Percentiles rank a stretch among this genome's conserved stretches.
Evolutionary conservation across 2,797 vertebrate species (phyloP).

Genomic region (Molothrus ater): DNA sequence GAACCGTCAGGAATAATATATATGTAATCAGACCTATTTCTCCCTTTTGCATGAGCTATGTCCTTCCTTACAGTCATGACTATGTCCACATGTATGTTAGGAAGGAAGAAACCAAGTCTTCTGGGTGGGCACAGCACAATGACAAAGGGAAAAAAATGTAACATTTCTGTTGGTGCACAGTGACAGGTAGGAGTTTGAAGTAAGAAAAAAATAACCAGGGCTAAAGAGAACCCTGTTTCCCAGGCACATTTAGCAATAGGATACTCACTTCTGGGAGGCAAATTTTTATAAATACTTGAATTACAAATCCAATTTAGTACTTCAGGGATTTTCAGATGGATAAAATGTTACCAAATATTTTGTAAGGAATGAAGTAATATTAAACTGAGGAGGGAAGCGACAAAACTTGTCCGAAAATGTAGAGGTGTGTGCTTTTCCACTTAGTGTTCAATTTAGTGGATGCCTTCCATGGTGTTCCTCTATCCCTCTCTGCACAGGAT

Average conservation of each 20-base stretch:
- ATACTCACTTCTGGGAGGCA: neutral
- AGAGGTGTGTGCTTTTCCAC: neutral
- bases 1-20: neutral
- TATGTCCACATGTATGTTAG: rapidly evolving
- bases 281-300: neutral
- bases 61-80: neutral
- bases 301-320: neutral
- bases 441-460: neutral
- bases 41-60: neutral
- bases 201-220: neutral
- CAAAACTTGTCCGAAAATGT: neutral
- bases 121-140: neutral
- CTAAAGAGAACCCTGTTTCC: neutral
- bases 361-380: neutral
- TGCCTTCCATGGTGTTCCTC: neutral
- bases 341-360: neutral
- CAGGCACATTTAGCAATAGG: neutral
- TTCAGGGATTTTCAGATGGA: neutral
- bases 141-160: neutral
- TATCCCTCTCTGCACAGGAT: neutral
- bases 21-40: neutral
- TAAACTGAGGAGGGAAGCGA: neutral
- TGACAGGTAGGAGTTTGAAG: neutral
- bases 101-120: neutral
- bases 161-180: neutral